phyloP scores from a whole-genome alignment of 2,888 invertebrate genomes.

The Adelognathus sp. region DNA sequence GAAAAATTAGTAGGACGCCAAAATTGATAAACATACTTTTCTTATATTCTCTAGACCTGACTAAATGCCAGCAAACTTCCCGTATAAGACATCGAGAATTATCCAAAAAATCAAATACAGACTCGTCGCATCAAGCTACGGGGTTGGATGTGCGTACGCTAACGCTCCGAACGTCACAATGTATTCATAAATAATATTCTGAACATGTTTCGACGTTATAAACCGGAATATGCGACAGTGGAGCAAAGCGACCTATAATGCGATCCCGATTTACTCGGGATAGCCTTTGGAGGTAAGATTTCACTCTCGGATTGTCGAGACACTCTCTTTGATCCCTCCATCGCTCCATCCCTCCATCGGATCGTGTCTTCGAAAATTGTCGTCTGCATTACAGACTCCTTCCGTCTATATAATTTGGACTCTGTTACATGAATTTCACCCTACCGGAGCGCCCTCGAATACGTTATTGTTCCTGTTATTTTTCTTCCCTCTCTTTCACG shows the following conservation, averaged over 20 bases:
- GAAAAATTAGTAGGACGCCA: too few species aligned
- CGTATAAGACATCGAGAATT: too few species aligned
- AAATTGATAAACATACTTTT: too few species aligned
- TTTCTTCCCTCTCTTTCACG: neutral
- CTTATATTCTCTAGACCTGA: too few species aligned
- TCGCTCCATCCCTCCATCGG: neutral
- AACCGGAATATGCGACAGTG: neutral
- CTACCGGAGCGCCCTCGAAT: neutral
- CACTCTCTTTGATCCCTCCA: neutral
- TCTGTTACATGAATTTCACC: neutral
- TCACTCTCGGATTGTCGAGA: neutral
- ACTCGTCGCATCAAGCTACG: too few species aligned
- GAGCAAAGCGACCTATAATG: neutral
- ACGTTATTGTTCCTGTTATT: neutral
- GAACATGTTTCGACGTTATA: too few species aligned
- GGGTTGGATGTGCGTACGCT: too few species aligned
- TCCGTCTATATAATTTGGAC: slow-evolving; percentile 6
- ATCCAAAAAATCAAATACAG: too few species aligned
- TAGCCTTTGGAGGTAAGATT: neutral
- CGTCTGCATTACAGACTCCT: neutral
- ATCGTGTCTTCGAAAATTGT: neutral
- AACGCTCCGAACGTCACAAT: too few species aligned
- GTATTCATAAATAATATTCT: too few species aligned
- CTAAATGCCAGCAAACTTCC: too few species aligned
- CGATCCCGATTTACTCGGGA: neutral